Evolutionary conservation across 2,797 vertebrate genomes (phyloP).

Genomic region (Aulostomus chinensis): DNA sequence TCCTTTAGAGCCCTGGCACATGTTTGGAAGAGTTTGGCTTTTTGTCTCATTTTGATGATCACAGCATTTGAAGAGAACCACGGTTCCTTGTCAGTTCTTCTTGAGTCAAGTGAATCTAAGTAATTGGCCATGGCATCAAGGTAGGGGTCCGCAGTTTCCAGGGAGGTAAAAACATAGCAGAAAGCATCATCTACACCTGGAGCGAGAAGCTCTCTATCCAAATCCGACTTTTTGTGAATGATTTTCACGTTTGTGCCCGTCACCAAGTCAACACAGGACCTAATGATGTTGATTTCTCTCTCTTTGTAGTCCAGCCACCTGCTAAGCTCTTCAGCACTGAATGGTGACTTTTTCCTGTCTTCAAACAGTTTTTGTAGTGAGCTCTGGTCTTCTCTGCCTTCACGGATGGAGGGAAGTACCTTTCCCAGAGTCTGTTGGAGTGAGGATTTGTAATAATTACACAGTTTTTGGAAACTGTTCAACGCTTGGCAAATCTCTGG

Average conservation of each 20-base stretch:
- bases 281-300: slow-evolving; percentile 30
- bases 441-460: neutral
- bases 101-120: neutral
- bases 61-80: slow-evolving; percentile 1
- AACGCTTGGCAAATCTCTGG: slow-evolving; percentile 10
- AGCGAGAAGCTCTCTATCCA: slow-evolving; percentile 22
- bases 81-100: fast-evolving
- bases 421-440: neutral
- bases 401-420: slow-evolving; percentile 32
- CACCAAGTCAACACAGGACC: slow-evolving; percentile 31
- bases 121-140: neutral
- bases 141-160: neutral
- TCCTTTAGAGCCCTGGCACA: neutral
- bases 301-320: slow-evolving; percentile 46
- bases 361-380: slow-evolving; percentile 7
- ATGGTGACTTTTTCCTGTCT: slow-evolving; percentile 27
- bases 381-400: slow-evolving; percentile 25
- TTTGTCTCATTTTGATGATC: neutral
- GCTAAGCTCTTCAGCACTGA: slow-evolving; percentile 35
- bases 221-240: neutral
- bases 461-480: slow-evolving; percentile 22
- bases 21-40: neutral
- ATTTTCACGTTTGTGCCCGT: neutral
- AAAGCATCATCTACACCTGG: slow-evolving; percentile 3
- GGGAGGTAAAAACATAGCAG: slow-evolving; percentile 34